Evolutionary conservation across 2,888 invertebrate genomes (phyloP), one percentile per base, ranked within the genome.

Genomic region (Lordiphosa fenestrarum): DNA sequence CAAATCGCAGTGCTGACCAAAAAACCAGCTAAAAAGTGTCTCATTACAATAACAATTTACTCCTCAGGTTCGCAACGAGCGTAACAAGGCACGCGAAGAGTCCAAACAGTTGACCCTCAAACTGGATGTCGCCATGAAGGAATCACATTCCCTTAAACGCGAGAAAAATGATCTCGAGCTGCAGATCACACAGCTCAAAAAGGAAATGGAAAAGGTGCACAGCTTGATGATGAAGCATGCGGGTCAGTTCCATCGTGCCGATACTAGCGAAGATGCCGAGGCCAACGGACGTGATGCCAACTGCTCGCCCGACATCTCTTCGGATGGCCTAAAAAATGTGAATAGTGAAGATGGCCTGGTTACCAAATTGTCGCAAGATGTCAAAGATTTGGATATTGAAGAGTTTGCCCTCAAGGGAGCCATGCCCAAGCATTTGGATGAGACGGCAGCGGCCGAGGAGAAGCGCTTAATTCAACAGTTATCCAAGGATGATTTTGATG

Each of bases 31-130:
- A 13, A 4, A 1, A 13, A 5, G 4, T 42, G 13, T 25, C 3
- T 4, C 6, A 21, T 44, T 6, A 36, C 19, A 23, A 23, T 23
- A 23, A 25, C 25, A 25, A 25, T 25, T 7, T 19, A 10, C n/a
- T 13, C 42, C 36, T 7, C 66, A 91, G 91, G 94, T 95, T 76
- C 92, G 98, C 53, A 96, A 94, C 87, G 98, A 98, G 90, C 92
- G 98, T 21, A 98, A 98, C 88, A 95, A 96, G 86, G 95, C 97
- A 0, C 91, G 98, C 37, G 98, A 98, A 80, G 98, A 98, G 89
- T 93, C 94, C 1, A 95, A 97, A 88, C 93, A 94, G 71, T 88
- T 96, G 3, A 92, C 95, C 76, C 92, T 92, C 36, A 96, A 96
- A 90, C 90, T 97, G 35, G 98, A 98, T 85, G 89, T 92, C 6